A percentile compares a stretch with the other conserved stretches of the same genome.
Evolutionary conservation across 2,888 invertebrate genomes (phyloP).

Genomic region (Alentia gelatinosa): DNA sequence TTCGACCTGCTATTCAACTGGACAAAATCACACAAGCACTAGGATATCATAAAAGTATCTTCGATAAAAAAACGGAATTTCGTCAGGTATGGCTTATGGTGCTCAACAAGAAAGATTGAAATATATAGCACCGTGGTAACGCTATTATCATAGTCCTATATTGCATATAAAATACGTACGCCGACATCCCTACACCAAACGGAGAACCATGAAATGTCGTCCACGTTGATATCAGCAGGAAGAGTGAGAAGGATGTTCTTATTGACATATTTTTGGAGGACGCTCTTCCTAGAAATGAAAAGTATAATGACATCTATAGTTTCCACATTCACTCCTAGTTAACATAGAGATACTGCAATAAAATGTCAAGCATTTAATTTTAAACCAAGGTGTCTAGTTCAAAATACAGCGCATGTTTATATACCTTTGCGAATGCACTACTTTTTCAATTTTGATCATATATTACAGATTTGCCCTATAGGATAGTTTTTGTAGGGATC

Average conservation of each 20-base stretch:
- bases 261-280: background rate
- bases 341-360: background rate
- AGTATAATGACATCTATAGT: background rate
- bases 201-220: background rate
- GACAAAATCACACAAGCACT: background rate
- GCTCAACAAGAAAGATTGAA: too few species aligned
- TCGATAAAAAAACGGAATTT: background rate
- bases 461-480: too few species aligned
- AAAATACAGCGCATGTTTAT: background rate
- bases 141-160: too few species aligned
- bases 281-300: background rate
- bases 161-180: background rate
- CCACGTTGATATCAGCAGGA: background rate
- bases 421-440: background rate
- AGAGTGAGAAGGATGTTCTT: background rate
- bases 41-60: background rate
- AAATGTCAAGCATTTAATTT: background rate
- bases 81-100: background rate
- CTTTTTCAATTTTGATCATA: too few species aligned
- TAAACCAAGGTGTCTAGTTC: background rate
- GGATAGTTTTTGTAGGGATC: too few species aligned
- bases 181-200: background rate
- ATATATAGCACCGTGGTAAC: too few species aligned
- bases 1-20: background rate
- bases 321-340: background rate